Percentiles rank a stretch among this genome's conserved stretches.
Evolutionary conservation across 2,113 vertebrate genomes (phyloP).

Genomic region (Halichoerus grypus): DNA sequence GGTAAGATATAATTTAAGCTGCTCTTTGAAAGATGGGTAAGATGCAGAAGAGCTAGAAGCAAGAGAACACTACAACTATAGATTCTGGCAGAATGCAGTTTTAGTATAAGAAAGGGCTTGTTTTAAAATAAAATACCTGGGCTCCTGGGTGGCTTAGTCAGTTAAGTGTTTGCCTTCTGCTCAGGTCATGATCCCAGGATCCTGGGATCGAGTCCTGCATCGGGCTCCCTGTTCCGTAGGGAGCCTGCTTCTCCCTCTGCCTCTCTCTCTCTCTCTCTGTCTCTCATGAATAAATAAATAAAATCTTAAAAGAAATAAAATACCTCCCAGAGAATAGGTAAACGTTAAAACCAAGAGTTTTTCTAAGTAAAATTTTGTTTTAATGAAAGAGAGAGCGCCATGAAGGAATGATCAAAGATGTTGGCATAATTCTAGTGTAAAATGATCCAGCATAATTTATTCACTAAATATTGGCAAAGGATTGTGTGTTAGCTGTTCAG

Average conservation of each 20-base stretch:
- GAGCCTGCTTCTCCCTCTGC: no score
- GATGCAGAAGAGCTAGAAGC: background rate
- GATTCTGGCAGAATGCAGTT: background rate
- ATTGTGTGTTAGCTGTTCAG: slow-evolving; percentile 53
- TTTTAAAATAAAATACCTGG: slow-evolving; percentile 9
- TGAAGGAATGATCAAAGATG: slow-evolving; percentile 41
- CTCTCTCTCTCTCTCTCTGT: no score
- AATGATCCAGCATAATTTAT: slow-evolving; percentile 45
- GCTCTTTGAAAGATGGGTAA: background rate
- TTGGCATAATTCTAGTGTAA: slow-evolving; percentile 41
- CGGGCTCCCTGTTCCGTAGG: no score
- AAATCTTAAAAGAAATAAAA: no score
- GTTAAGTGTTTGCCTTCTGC: no score
- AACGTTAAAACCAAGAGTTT: background rate
- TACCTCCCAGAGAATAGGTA: background rate
- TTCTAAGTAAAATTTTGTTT: slow-evolving; percentile 15
- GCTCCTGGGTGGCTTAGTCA: no score
- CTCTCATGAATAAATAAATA: no score
- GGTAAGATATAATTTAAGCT: background rate
- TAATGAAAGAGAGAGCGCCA: background rate
- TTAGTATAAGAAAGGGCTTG: background rate
- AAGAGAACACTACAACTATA: background rate
- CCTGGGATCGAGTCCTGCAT: no score
- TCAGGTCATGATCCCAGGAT: no score
- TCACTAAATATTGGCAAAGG: slow-evolving; percentile 58